A percentile compares a stretch with the other conserved stretches of the same genome.
Conservation (phyloP, 1,140 invertebrate genomes). For the Halictus rubicundus region DNA sequence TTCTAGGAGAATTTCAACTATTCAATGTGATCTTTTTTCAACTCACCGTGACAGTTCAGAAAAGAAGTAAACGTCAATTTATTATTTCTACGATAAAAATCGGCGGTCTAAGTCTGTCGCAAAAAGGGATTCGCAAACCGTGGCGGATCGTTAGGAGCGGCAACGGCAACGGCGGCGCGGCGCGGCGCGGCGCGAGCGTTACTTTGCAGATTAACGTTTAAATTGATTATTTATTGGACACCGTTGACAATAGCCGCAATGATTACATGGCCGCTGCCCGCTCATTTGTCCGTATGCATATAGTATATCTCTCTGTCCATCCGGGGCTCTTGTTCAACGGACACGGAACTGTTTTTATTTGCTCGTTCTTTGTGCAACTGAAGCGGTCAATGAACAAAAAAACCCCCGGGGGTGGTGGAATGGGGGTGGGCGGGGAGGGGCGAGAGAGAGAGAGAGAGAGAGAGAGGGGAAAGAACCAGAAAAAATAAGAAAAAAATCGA, state of each 20-base stretch:
- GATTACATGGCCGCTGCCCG: conserved; percentile 41
- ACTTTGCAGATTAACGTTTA: conserved; percentile 55
- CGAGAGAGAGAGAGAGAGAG: too few relatives aligned
- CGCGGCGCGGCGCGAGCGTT: conserved; percentile 34
- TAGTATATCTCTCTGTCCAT: conserved; percentile 16
- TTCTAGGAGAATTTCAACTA: too few relatives aligned
- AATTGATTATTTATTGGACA: conserved; percentile 62
- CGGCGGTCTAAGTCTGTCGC: too few relatives aligned
- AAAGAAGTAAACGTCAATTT: too few relatives aligned
- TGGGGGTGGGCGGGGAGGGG: too few relatives aligned
- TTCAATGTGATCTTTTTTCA: too few relatives aligned
- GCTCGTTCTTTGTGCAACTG: conserved; percentile 43
- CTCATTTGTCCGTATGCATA: conserved; percentile 37
- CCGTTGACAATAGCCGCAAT: conserved; percentile 57
- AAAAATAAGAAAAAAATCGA: conserved; percentile 8
- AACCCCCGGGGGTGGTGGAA: neutral
- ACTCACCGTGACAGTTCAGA: too few relatives aligned
- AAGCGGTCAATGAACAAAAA: conserved; percentile 17
- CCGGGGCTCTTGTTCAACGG: neutral
- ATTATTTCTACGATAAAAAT: too few relatives aligned
- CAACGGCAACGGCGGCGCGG: too few relatives aligned
- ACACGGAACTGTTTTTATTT: conserved; percentile 44
- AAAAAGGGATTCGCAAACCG: too few relatives aligned
- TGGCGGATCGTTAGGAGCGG: conserved; percentile 37
- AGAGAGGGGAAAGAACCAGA: neutral